Percentiles rank a stretch among this genome's conserved stretches.
Evolutionary conservation across 1,140 invertebrate genomes (phyloP).

Genomic region (Drosophila paulistorum): DNA sequence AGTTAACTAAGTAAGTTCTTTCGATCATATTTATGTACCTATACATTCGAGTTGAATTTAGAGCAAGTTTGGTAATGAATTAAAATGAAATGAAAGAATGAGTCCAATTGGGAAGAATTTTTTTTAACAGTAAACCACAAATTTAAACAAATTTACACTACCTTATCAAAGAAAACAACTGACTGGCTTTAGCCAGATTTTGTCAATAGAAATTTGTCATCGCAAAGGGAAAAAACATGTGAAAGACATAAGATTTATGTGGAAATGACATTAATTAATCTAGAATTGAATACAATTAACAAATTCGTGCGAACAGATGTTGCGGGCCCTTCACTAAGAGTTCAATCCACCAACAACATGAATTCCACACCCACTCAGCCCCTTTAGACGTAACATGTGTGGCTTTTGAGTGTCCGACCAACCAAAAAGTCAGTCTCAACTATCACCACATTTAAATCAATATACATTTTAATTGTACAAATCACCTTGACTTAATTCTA

Average conservation of each 20-base stretch:
- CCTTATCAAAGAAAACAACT: not conserved
- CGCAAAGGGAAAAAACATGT: not conserved
- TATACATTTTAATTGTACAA: slow-evolving; percentile 81
- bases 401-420: slow-evolving; percentile 10
- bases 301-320: slow-evolving; percentile 12
- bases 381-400: slow-evolving; percentile 13
- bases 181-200: not conserved
- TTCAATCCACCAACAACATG: slow-evolving; percentile 7
- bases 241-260: not conserved
- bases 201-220: not conserved
- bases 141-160: slow-evolving; percentile 5
- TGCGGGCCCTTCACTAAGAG: not conserved
- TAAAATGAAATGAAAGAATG: not conserved
- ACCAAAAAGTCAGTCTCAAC: slow-evolving; percentile 21
- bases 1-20: no score
- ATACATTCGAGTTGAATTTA: no score
- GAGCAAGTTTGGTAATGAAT: no score
- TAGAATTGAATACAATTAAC: not conserved
- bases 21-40: no score
- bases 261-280: not conserved
- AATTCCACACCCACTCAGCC: slow-evolving; percentile 5
- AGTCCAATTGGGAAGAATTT: not conserved
- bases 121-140: not conserved
- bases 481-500: slow-evolving; percentile 79
- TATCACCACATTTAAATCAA: slow-evolving; percentile 73